Conservation (phyloP, 1,140 invertebrate species). For the Hyposmocoma kahamanoa region DNA sequence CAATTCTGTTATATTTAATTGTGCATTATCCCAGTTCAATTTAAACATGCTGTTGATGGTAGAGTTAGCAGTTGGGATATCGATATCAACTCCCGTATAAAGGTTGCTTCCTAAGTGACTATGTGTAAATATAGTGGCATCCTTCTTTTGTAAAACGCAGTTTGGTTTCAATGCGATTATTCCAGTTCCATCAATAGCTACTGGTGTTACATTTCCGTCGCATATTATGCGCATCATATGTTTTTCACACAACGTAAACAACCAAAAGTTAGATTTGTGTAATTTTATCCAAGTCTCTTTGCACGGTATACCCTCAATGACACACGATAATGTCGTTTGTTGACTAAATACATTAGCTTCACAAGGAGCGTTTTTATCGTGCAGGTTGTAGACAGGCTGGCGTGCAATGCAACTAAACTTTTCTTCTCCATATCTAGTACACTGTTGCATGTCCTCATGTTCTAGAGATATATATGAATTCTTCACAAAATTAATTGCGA, state of each 20-base stretch:
- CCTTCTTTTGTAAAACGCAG: neutral
- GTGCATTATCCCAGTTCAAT: too few relatives aligned
- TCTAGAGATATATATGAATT: neutral
- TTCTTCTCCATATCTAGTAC: neutral
- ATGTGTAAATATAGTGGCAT: neutral
- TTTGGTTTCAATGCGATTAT: neutral
- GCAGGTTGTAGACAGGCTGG: neutral
- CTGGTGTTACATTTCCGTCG: neutral
- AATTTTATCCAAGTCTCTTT: neutral
- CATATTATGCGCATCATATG: neutral
- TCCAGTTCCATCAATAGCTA: neutral
- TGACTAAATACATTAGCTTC: slow-evolving; percentile 1
- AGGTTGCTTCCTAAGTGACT: neutral
- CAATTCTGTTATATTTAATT: too few relatives aligned
- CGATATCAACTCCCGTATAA: neutral
- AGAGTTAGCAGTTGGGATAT: too few relatives aligned
- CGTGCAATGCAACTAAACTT: neutral
- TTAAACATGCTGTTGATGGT: too few relatives aligned
- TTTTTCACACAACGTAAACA: neutral
- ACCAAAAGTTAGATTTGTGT: neutral
- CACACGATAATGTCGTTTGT: neutral
- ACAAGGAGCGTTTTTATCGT: neutral
- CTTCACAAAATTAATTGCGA: neutral
- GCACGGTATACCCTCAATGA: neutral
- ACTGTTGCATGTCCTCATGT: neutral